phyloP scores from a whole-genome alignment of 2,113 vertebrate species.

The Lipotes vexillifer region DNA sequence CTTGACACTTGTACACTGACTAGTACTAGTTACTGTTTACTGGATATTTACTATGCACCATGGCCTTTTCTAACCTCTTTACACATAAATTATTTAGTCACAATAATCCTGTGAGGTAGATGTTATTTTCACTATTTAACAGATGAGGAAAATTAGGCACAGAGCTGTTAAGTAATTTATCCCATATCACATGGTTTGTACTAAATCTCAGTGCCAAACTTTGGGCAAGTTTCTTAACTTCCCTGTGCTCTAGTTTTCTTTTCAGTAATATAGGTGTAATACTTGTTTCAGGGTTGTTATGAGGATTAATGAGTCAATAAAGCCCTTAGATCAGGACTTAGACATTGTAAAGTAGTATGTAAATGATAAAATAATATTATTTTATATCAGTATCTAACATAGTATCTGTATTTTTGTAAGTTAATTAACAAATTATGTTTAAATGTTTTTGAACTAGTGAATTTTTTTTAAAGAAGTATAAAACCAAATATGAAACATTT shows the following conservation, averaged over 20 bases:
- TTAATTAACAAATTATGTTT: neutral
- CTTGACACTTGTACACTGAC: neutral
- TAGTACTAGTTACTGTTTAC: neutral
- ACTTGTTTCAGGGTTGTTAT: neutral
- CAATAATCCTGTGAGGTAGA: neutral
- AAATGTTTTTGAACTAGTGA: neutral
- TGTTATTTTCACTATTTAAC: neutral
- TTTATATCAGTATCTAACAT: neutral
- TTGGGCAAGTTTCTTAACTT: neutral
- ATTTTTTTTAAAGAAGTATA: neutral
- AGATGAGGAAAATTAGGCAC: neutral
- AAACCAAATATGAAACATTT: neutral
- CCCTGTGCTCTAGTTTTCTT: neutral
- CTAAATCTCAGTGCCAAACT: neutral
- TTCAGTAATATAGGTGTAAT: neutral
- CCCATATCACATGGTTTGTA: neutral
- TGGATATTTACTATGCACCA: neutral
- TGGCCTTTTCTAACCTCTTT: slow-evolving; percentile 9
- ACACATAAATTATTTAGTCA: neutral
- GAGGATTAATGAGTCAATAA: neutral
- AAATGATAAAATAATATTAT: neutral
- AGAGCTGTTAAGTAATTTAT: neutral
- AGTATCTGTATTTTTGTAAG: slow-evolving; percentile 2
- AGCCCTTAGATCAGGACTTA: neutral
- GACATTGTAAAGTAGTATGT: neutral